Conservation (phyloP, 2,113 vertebrate species). For the Crotalus helleri region DNA sequence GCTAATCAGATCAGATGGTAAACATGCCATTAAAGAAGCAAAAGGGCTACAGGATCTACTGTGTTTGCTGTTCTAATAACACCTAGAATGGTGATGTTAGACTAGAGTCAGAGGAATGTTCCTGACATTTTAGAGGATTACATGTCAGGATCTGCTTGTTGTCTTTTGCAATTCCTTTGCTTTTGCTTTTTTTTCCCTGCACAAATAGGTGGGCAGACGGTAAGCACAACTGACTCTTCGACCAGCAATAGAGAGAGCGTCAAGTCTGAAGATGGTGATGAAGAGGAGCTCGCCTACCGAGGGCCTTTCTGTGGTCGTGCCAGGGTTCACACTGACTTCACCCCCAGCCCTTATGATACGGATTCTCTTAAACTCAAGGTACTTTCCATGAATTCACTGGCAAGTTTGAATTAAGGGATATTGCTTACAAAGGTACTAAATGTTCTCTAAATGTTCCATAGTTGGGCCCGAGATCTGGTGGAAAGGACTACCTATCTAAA, state of each 20-base stretch:
- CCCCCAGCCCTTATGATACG: conserved; percentile 95
- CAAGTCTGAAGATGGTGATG: conserved; percentile 96
- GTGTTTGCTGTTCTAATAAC: background rate
- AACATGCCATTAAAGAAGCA: background rate
- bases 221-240: conserved; percentile 97
- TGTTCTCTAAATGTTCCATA: no score
- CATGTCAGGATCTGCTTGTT: background rate
- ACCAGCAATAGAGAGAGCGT: conserved; percentile 97
- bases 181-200: background rate
- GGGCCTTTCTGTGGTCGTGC: conserved; percentile 97
- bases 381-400: background rate
- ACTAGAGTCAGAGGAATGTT: background rate
- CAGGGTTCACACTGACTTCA: conserved; percentile 95
- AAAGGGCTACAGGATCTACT: background rate
- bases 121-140: background rate
- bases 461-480: background rate
- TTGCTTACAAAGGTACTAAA: background rate
- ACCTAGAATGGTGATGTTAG: background rate
- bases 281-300: conserved; percentile 92
- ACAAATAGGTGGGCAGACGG: conserved; percentile 88
- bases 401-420: conserved; percentile 7
- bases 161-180: background rate
- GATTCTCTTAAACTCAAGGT: conserved; percentile 99
- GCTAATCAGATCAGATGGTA: background rate
- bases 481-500: background rate